Percentiles rank a stretch among this genome's conserved stretches.
phyloP scores from a whole-genome alignment of 2,797 vertebrate genomes.

The Pseudocheirus occidentalis region DNA sequence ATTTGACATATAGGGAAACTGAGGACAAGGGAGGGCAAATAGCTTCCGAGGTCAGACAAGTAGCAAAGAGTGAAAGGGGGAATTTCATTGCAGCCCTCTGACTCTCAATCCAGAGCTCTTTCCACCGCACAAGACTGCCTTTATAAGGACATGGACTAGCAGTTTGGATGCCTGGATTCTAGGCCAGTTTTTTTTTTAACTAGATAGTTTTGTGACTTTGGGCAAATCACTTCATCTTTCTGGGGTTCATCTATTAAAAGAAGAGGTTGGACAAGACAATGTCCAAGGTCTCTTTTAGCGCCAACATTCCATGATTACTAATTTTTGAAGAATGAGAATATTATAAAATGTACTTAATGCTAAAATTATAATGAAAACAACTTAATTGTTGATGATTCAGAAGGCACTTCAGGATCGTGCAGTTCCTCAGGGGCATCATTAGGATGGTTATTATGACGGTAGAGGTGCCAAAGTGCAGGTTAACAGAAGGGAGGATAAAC shows the following conservation, averaged over 20 bases:
- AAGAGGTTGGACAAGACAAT: background rate
- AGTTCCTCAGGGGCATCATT: background rate
- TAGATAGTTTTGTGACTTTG: background rate
- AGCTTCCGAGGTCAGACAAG: background rate
- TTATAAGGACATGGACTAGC: background rate
- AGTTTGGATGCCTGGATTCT: background rate
- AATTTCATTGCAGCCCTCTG: background rate
- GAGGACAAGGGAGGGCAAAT: background rate
- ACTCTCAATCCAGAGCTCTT: background rate
- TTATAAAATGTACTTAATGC: background rate
- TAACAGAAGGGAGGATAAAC: background rate
- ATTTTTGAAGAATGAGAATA: background rate
- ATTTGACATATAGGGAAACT: background rate
- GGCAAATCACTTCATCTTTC: background rate
- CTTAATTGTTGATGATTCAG: constrained; percentile 1
- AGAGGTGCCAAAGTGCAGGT: background rate
- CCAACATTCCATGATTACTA: background rate
- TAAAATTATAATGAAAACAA: background rate
- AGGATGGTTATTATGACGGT: background rate
- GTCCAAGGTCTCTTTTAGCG: background rate
- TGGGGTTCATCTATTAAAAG: background rate
- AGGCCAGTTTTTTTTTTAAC: background rate
- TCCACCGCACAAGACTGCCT: background rate
- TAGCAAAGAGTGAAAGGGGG: background rate
- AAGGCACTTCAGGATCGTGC: background rate